These are phyloP conservation scores for Lymantria dispar DNA, from an alignment of 2,888 invertebrate genomes.

Conservation along the genomic window DNA sequence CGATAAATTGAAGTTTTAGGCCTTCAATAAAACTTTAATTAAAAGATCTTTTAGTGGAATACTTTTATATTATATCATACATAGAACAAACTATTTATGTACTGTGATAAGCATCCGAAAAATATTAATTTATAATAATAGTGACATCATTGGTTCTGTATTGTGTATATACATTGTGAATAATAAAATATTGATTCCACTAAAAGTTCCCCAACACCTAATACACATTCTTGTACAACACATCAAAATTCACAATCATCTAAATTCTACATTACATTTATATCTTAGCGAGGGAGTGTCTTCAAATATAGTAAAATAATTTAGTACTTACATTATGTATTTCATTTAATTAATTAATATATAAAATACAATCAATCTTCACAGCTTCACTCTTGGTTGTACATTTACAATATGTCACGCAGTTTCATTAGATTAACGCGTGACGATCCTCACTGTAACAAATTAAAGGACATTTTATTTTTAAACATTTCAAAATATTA, in stretches of 20 bases:
- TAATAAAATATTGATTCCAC: conserved; percentile 34
- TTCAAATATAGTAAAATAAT: conserved; percentile 78
- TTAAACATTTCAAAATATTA: too few species aligned
- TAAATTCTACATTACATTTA: conserved; percentile 57
- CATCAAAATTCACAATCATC: conserved; percentile 60
- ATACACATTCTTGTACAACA: conserved; percentile 58
- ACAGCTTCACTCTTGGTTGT: conserved; percentile 60
- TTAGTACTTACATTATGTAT: conserved; percentile 72
- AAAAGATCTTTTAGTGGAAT: conserved; percentile 53
- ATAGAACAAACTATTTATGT: conserved; percentile 10
- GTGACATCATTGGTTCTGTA: conserved; percentile 3
- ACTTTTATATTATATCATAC: conserved; percentile 16
- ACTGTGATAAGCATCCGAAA: conserved; percentile 11
- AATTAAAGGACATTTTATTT: conserved; percentile 6
- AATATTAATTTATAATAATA: conserved; percentile 5
- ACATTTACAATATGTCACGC: conserved; percentile 44
- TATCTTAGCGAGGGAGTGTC: conserved; percentile 70
- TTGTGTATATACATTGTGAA: conserved; percentile 1
- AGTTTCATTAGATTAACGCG: conserved; percentile 13
- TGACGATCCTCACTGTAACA: conserved; percentile 55
- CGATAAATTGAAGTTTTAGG: conserved; percentile 55
- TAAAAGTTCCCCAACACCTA: conserved; percentile 56
- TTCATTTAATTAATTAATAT: conserved; percentile 48
- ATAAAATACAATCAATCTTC: conserved; percentile 71
- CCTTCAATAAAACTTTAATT: conserved; percentile 44